These are phyloP conservation scores for Phoenicopterus ruber DNA, from an alignment of 2,113 vertebrate species.

Conservation along the genomic window DNA sequence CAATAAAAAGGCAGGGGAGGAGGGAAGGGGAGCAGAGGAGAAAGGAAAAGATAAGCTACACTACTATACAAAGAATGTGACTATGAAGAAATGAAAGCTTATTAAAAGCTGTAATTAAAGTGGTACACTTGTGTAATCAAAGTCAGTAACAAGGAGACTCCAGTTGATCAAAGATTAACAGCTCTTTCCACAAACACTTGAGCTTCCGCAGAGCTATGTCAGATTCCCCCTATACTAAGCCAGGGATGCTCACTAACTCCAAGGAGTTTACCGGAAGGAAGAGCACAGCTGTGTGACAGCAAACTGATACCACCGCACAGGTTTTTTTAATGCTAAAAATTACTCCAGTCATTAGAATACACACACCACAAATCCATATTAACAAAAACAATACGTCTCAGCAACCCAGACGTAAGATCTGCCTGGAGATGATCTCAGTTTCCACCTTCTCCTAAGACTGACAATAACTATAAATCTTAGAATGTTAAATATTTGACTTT, in stretches of 20 bases:
- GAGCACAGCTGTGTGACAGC: background rate
- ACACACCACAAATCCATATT: background rate
- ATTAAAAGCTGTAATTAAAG: slow-evolving; percentile 74
- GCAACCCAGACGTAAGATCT: background rate
- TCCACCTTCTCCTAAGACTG: background rate
- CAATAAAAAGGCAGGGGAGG: background rate
- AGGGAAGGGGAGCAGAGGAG: background rate
- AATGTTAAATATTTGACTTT: slow-evolving; percentile 36
- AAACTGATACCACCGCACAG: background rate
- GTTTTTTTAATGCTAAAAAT: background rate
- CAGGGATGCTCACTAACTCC: background rate
- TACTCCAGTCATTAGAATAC: background rate
- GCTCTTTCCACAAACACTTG: slow-evolving; percentile 32
- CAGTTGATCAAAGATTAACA: slow-evolving; percentile 60
- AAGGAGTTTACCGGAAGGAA: background rate
- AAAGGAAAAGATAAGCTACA: slow-evolving; percentile 17
- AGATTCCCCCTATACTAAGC: background rate
- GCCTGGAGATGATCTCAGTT: background rate
- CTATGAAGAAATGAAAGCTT: slow-evolving; percentile 58
- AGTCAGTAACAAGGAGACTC: slow-evolving; percentile 66
- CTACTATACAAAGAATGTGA: slow-evolving; percentile 30
- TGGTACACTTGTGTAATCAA: slow-evolving; percentile 69
- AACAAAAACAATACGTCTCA: background rate
- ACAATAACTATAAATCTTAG: slow-evolving; percentile 18
- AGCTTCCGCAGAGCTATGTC: background rate